Base-by-base conservation (phyloP, 2,888 invertebrate genomes). In the Clitarchus hookeri region DNA sequence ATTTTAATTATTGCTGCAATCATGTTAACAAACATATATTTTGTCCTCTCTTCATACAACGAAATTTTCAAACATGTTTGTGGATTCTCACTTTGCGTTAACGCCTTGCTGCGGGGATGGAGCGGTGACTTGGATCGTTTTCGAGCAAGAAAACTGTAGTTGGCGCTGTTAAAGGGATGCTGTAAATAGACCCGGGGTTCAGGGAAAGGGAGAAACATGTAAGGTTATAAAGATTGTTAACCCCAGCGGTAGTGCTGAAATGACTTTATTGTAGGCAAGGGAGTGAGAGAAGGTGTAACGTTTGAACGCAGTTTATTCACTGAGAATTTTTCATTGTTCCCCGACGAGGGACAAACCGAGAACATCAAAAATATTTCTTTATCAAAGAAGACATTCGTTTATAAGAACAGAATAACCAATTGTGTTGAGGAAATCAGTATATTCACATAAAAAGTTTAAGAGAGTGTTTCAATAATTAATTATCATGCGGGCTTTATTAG, bases 191-290 rank as follows among this genome's bases (percentile, higher is more conserved):
- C 65, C 16, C 2, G 19, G n/a, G 65, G 65, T n/a, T 19, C 19
- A 19, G 65, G 65, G 23, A n/a, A 19, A 65, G 65, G 65, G 65
- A 65, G 65, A n/a, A n/a, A n/a, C 65, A n/a, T 65, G 19, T 23
- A 65, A 65, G 65, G 65, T 65, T 65, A 65, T 65, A 65, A 65
- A 19, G 65, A 65, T 65, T 6, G 65, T 65, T 65, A 65, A 65
- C 65, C 65, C 65, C 8, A 65, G 65, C 65, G 65, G 65, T 65
- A n/a, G 65, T 65, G 65, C 65, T 65, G 65, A 65, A 65, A 65
- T 65, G 65, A 23, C 65, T 65, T 65, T 65, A 65, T 65, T 65
- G 65, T 65, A 19, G 65, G 65, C 16, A n/a, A 65, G 65, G 65
- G 65, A 65, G n/a, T 19, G 16, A 65, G 65, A 19, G n/a, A 65